A percentile compares a stretch with the other conserved stretches of the same genome.
Conservation (phyloP, 2,797 vertebrate genomes). For the Alectoris magna region DNA sequence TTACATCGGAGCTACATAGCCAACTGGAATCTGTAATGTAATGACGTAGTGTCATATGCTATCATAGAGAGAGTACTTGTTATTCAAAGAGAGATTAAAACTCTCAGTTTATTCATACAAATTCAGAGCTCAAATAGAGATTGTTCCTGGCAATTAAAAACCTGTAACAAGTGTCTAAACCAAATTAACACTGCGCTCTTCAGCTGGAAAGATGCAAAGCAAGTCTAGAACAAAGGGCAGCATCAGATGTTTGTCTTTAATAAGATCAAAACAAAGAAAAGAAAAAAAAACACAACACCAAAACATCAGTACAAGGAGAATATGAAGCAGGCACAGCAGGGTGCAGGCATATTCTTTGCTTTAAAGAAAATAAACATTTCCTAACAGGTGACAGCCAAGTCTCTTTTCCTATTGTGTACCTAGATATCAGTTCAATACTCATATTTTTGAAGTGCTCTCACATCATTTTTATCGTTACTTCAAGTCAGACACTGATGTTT, state of each 20-base stretch:
- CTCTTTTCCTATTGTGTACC: neutral
- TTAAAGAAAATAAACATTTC: neutral
- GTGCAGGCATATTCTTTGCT: neutral
- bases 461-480: neutral
- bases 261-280: neutral
- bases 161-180: neutral
- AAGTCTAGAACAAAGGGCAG: neutral
- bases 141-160: neutral
- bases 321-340: neutral
- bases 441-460: neutral
- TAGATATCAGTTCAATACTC: neutral
- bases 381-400: neutral
- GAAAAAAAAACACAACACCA: neutral
- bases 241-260: neutral
- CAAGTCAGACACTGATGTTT: neutral
- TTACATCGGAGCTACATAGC: neutral
- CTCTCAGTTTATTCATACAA: neutral
- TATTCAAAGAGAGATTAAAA: neutral
- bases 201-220: neutral
- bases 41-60: neutral
- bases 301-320: neutral
- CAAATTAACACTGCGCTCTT: neutral
- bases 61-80: neutral
- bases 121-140: neutral
- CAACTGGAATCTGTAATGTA: neutral